Evolutionary conservation across 2,797 vertebrate genomes (phyloP).

Genomic region (Carapus acus): DNA sequence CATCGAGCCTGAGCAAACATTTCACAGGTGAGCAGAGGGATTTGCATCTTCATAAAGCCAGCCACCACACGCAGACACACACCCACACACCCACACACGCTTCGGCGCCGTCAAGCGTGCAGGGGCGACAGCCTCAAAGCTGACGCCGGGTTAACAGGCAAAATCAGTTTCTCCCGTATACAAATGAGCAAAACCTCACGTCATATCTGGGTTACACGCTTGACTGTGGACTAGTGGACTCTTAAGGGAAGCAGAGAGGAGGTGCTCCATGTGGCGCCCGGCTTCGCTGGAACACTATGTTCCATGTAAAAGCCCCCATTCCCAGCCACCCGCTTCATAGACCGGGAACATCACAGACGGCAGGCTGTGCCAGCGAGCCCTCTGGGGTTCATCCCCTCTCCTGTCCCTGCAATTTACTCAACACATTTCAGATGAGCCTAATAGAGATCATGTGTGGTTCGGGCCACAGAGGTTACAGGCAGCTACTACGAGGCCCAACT

Average conservation of each 20-base stretch:
- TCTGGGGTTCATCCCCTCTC: conserved; percentile 66
- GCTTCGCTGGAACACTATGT: conserved; percentile 63
- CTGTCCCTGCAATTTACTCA: conserved; percentile 72
- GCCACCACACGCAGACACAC: conserved; percentile 54
- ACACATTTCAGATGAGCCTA: conserved; percentile 73
- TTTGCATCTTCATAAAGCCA: conserved; percentile 72
- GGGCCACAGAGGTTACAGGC: conserved; percentile 60
- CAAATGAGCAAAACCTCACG: conserved; percentile 74
- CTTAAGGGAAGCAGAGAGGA: conserved; percentile 51
- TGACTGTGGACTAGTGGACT: conserved; percentile 78
- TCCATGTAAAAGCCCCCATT: conserved; percentile 65
- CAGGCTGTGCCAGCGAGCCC: conserved; percentile 60
- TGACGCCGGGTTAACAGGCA: conserved; percentile 65
- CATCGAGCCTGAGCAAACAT: conserved; percentile 74
- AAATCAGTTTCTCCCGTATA: conserved; percentile 72
- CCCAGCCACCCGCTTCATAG: conserved; percentile 56
- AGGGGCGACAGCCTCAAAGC: conserved; percentile 47
- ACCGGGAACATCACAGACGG: conserved; percentile 64
- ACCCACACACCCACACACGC: conserved; percentile 41
- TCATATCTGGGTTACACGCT: conserved; percentile 75
- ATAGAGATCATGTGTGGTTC: conserved; percentile 71
- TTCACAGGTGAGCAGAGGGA: conserved; percentile 75
- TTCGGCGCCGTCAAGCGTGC: conserved; percentile 39
- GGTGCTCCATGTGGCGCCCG: conserved; percentile 14
- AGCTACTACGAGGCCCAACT: conserved; percentile 50